These are phyloP conservation scores for Amphipyra tragopoginis DNA, from an alignment of 2,888 invertebrate genomes.

Conservation along the genomic window DNA sequence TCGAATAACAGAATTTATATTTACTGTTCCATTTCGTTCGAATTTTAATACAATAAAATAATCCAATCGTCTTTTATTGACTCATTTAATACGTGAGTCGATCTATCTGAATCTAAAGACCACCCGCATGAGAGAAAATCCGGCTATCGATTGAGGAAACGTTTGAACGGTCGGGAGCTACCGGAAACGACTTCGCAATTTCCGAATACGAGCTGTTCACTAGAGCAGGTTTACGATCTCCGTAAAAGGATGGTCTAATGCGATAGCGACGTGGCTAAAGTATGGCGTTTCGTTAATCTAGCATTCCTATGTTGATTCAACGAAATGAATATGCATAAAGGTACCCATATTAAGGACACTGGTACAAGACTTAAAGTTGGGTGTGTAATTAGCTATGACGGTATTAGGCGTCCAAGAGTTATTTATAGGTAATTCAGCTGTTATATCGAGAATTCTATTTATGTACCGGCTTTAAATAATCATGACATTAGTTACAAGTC, in stretches of 20 bases:
- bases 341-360: conserved; percentile 42
- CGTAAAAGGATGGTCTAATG: conserved; percentile 17
- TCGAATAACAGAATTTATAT: background rate
- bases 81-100: conserved; percentile 4
- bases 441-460: conserved; percentile 21
- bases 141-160: conserved; percentile 50
- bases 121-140: conserved; percentile 25
- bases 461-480: conserved; percentile 5
- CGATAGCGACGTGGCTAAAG: conserved; percentile 8
- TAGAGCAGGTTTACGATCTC: conserved; percentile 18
- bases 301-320: conserved; percentile 44
- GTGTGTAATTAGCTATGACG: conserved; percentile 40
- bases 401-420: conserved; percentile 22
- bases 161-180: conserved; percentile 14
- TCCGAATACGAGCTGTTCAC: conserved; percentile 16
- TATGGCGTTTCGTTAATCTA: conserved; percentile 41
- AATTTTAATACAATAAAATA: background rate
- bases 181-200: conserved; percentile 31
- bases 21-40: background rate
- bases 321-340: conserved; percentile 52
- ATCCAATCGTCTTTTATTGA: background rate
- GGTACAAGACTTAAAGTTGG: conserved; percentile 38
- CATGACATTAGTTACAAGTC: conserved; percentile 16
- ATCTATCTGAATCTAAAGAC: conserved; percentile 11
- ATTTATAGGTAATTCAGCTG: conserved; percentile 29